phyloP scores from a whole-genome alignment of 1,140 invertebrate species.

The Sycobia sp. region DNA sequence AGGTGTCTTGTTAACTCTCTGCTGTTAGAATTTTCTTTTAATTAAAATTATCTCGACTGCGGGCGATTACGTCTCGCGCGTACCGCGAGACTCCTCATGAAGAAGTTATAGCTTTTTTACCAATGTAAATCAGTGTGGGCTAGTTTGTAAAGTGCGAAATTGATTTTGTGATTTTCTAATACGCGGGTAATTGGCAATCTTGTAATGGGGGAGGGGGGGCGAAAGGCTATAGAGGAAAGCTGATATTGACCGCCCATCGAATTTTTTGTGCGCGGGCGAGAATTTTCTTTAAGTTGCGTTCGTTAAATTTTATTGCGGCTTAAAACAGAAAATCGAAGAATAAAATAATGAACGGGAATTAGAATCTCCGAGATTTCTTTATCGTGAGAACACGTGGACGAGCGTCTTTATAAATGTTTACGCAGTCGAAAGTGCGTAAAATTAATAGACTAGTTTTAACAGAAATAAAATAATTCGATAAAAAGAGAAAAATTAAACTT shows the following conservation, averaged over 20 bases:
- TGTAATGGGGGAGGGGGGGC: too few species aligned
- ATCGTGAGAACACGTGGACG: background rate
- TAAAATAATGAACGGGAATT: background rate
- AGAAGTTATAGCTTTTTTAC: background rate
- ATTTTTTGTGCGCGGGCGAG: too few species aligned
- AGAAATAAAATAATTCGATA: too few species aligned
- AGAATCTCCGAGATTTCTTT: slow-evolving; percentile 4
- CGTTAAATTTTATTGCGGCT: slow-evolving; percentile 10
- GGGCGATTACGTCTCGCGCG: background rate
- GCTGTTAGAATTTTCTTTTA: background rate
- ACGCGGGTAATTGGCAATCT: slow-evolving; percentile 3
- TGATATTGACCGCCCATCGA: too few species aligned
- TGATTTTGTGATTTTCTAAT: slow-evolving; percentile 14
- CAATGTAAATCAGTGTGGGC: background rate
- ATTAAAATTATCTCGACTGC: background rate
- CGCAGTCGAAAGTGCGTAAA: slow-evolving; percentile 1
- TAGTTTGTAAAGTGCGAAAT: slow-evolving; percentile 12
- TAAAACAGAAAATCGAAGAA: background rate
- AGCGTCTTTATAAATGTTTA: background rate
- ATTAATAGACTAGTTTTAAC: background rate
- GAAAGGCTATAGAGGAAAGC: too few species aligned
- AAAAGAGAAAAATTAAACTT: too few species aligned
- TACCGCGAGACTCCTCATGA: background rate
- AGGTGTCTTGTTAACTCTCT: background rate
- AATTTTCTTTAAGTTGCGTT: slow-evolving; percentile 1